Conservation (phyloP, 1,140 invertebrate species). For the Argopecten irradians region DNA sequence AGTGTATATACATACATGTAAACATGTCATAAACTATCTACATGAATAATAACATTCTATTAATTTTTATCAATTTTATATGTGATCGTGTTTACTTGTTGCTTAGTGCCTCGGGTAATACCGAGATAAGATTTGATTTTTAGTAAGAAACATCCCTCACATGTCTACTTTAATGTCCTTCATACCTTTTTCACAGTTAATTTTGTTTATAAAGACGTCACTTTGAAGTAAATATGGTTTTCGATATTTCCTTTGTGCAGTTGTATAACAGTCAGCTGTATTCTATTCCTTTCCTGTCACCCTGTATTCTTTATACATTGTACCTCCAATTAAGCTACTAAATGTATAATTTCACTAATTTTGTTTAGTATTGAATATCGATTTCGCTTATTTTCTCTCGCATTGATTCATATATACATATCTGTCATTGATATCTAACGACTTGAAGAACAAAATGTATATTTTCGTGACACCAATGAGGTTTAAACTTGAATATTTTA, state of each 20-base stretch:
- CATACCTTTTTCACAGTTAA: not conserved
- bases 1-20: not conserved
- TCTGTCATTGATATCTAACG: no score
- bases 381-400: not conserved
- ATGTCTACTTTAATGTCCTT: no score
- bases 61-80: not conserved
- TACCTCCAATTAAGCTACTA: no score
- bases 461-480: no score
- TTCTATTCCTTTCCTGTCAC: not conserved
- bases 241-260: not conserved
- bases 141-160: no score
- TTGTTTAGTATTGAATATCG: not conserved
- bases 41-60: not conserved
- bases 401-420: no score
- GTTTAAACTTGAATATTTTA: no score
- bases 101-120: not conserved
- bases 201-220: not conserved
- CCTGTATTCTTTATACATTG: no score
- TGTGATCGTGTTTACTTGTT: not conserved
- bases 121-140: not conserved
- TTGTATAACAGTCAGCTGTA: not conserved
- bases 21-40: not conserved
- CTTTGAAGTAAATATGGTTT: not conserved
- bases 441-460: no score
- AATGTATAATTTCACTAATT: not conserved